Evolutionary conservation across 2,113 vertebrate genomes (phyloP).

Genomic region (Anguilla rostrata): DNA sequence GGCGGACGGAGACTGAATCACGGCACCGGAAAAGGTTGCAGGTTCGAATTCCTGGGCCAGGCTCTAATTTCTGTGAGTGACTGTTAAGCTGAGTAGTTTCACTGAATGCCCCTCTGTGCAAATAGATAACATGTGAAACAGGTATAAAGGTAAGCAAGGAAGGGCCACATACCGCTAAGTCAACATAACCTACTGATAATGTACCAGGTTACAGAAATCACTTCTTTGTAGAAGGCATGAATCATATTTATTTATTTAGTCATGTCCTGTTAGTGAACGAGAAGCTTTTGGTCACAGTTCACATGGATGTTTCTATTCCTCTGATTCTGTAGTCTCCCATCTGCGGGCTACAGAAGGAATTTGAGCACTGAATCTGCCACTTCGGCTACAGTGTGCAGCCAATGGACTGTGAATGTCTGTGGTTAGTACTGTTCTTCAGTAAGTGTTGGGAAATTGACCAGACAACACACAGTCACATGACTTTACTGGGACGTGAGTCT

Average conservation of each 20-base stretch:
- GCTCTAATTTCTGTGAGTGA: neutral
- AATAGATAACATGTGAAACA: neutral
- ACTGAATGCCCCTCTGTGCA: neutral
- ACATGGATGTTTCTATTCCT: too few species aligned
- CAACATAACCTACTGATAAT: too few species aligned
- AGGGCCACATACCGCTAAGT: too few species aligned
- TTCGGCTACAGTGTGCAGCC: neutral
- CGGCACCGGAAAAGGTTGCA: too few species aligned
- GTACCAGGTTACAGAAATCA: too few species aligned
- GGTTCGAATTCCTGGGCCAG: neutral
- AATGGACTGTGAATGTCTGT: neutral
- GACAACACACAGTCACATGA: neutral
- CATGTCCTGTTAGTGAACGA: too few species aligned
- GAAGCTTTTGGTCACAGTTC: too few species aligned
- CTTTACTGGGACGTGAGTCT: neutral
- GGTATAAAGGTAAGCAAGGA: too few species aligned
- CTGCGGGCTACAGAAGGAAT: neutral
- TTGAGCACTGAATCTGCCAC: neutral
- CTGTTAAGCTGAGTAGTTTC: too few species aligned
- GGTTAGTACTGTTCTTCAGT: neutral
- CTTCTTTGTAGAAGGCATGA: too few species aligned
- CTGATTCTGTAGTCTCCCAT: neutral
- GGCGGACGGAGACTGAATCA: neutral
- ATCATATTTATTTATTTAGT: too few species aligned
- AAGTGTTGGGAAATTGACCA: neutral